phyloP scores from a whole-genome alignment of 1,140 invertebrate species.

The Manduca sexta region DNA sequence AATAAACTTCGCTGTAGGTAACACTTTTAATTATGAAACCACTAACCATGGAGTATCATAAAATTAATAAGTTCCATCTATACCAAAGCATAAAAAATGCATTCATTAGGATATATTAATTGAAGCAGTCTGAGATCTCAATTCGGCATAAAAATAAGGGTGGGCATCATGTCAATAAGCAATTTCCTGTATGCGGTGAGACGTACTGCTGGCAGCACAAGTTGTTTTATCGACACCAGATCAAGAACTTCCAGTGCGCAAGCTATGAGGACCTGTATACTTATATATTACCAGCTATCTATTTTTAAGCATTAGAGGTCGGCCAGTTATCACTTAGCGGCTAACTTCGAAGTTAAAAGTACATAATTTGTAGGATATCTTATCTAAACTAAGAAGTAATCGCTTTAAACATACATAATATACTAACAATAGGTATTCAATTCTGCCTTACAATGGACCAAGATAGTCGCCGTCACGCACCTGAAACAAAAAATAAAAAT shows the following conservation, averaged over 20 bases:
- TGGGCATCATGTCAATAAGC: conserved; percentile 16
- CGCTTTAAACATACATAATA: too few relatives aligned
- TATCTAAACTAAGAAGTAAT: background rate
- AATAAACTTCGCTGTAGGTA: too few relatives aligned
- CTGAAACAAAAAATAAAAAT: background rate
- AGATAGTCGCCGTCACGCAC: too few relatives aligned
- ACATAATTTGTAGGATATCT: background rate
- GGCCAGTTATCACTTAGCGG: conserved; percentile 21
- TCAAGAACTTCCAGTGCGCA: too few relatives aligned
- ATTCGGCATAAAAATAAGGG: conserved; percentile 31
- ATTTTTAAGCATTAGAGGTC: conserved; percentile 20
- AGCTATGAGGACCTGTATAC: too few relatives aligned
- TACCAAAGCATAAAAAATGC: conserved; percentile 3
- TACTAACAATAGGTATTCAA: too few relatives aligned
- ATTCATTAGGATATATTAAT: conserved; percentile 41
- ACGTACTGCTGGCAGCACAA: conserved; percentile 11
- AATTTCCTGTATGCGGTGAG: conserved; percentile 36
- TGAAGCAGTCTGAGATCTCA: conserved; percentile 34
- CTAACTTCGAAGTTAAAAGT: conserved; percentile 1
- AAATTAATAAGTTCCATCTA: too few relatives aligned
- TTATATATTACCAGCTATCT: conserved; percentile 44
- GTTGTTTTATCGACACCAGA: too few relatives aligned
- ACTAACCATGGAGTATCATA: too few relatives aligned
- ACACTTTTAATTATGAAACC: too few relatives aligned
- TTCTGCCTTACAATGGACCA: too few relatives aligned